These are phyloP conservation scores for Tenthredo mesomela DNA, from an alignment of 2,888 invertebrate species.

Conservation along the genomic window DNA sequence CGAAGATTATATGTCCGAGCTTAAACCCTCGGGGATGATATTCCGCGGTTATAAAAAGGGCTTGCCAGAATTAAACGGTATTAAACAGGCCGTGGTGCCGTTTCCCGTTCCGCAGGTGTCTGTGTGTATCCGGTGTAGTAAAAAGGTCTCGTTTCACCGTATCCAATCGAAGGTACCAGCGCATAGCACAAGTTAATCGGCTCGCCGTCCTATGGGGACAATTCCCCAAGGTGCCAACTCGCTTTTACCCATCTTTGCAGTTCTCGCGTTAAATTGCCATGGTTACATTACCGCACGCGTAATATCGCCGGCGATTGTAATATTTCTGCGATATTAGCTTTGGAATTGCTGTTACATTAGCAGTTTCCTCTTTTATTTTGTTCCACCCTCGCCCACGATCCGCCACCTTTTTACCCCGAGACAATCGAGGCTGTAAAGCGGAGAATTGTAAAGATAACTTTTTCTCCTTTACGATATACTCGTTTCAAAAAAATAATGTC, in stretches of 20 bases:
- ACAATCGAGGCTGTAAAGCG: not conserved
- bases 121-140: not conserved
- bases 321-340: slow-evolving; percentile 14
- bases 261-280: not conserved
- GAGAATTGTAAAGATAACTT: not conserved
- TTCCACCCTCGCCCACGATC: not conserved
- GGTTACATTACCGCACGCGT: slow-evolving; percentile 17
- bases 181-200: slow-evolving; percentile 45
- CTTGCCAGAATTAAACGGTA: slow-evolving; percentile 37
- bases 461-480: not conserved
- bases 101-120: slow-evolving; percentile 14
- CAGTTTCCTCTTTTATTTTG: not conserved
- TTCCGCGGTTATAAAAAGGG: slow-evolving; percentile 12
- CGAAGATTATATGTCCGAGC: not conserved
- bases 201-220: slow-evolving; percentile 15
- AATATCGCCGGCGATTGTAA: not conserved
- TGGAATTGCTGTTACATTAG: slow-evolving; percentile 17
- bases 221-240: slow-evolving; percentile 48
- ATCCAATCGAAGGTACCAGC: slow-evolving; percentile 48
- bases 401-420: not conserved
- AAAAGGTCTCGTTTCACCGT: slow-evolving; percentile 35
- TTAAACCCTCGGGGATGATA: slow-evolving; percentile 22
- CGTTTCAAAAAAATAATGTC: not conserved
- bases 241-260: slow-evolving; percentile 26
- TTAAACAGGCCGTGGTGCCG: slow-evolving; percentile 34